phyloP scores from a whole-genome alignment of 2,888 invertebrate species.

The Oscheius myriophilus region DNA sequence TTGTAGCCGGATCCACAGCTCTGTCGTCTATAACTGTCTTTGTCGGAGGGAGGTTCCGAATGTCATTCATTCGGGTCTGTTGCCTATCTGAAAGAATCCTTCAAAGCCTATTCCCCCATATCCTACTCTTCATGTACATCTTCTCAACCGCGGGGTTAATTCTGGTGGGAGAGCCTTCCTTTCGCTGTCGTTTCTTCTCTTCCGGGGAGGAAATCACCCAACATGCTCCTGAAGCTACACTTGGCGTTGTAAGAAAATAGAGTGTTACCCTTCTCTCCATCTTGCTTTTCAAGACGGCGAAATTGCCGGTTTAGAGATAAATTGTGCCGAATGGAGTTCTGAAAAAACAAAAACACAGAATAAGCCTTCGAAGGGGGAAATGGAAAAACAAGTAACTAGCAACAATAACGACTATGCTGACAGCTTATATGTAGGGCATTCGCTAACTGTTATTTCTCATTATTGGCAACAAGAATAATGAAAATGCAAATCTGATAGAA shows the following conservation, averaged over 20 bases:
- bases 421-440: no score
- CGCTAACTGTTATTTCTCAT: no score
- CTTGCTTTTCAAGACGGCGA: slow-evolving; percentile 40
- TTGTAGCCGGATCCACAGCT: slow-evolving; percentile 13
- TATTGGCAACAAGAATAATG: no score
- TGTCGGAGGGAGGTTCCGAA: neutral
- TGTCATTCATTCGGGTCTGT: neutral
- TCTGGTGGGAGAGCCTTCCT: slow-evolving; percentile 39
- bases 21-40: slow-evolving; percentile 1
- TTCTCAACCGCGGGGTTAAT: slow-evolving; percentile 46
- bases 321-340: slow-evolving; percentile 61
- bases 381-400: no score
- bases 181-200: slow-evolving; percentile 37
- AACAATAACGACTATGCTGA: no score
- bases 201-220: slow-evolving; percentile 47
- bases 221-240: slow-evolving; percentile 39
- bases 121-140: slow-evolving; percentile 35
- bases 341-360: slow-evolving; percentile 9
- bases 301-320: slow-evolving; percentile 54
- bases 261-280: slow-evolving; percentile 37
- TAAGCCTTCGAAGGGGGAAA: no score
- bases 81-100: neutral
- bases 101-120: neutral
- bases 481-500: no score
- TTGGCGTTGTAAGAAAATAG: slow-evolving; percentile 36